A percentile compares a stretch with the other conserved stretches of the same genome.
Conservation (phyloP, 2,888 invertebrate species). For the Ligdia adustata region DNA sequence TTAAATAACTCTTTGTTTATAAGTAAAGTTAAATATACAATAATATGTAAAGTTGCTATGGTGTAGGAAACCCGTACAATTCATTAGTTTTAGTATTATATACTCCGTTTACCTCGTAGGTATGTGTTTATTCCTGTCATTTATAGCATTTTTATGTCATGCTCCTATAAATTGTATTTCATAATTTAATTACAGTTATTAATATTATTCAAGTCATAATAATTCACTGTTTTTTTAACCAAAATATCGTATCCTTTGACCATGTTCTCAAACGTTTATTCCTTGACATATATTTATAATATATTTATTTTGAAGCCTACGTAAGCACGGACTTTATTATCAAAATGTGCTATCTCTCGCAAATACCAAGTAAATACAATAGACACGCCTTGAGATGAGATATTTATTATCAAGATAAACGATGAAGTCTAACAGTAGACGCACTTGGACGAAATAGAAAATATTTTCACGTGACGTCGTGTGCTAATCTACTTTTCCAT, state of each 20-base stretch:
- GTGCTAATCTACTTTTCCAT: constrained; percentile 33
- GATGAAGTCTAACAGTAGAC: constrained; percentile 34
- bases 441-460: constrained; percentile 29
- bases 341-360: constrained; percentile 2
- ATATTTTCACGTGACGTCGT: constrained; percentile 41
- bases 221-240: background rate
- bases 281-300: background rate
- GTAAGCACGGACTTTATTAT: background rate
- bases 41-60: no score
- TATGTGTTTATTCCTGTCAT: no score
- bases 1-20: no score
- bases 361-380: constrained; percentile 5
- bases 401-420: constrained; percentile 37
- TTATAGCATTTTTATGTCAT: no score
- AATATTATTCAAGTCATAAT: no score
- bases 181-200: no score
- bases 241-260: background rate
- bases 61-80: no score
- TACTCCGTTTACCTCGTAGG: no score
- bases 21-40: no score
- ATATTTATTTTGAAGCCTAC: background rate
- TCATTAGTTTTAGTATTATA: no score
- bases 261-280: background rate
- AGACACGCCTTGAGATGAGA: constrained; percentile 23
- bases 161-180: no score